These are phyloP conservation scores for Pharmacophagus antenor DNA, from an alignment of 2,888 invertebrate genomes.

Conservation along the genomic window DNA sequence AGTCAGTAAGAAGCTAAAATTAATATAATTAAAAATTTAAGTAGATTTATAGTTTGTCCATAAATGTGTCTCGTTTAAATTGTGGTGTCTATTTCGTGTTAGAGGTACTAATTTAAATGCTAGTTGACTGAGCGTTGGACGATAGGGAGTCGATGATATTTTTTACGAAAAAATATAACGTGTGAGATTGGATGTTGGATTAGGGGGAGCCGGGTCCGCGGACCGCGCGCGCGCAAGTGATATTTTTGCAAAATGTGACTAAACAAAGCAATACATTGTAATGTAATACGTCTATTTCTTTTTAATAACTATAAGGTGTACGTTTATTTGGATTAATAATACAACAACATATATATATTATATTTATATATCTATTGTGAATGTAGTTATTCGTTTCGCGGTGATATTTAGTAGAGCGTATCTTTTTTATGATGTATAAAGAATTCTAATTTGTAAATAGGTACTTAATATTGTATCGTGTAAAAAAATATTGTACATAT, in stretches of 20 bases:
- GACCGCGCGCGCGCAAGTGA: slow-evolving; percentile 71
- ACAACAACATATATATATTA: slow-evolving; percentile 56
- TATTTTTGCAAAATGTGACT: slow-evolving; percentile 86
- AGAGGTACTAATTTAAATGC: slow-evolving; percentile 70
- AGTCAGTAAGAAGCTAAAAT: slow-evolving; percentile 64
- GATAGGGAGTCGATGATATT: slow-evolving; percentile 69
- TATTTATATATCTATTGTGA: slow-evolving; percentile 67
- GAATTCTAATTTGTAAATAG: slow-evolving; percentile 81
- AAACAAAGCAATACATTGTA: slow-evolving; percentile 89
- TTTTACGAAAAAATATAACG: slow-evolving; percentile 65
- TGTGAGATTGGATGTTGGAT: slow-evolving; percentile 40
- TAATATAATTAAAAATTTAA: slow-evolving; percentile 58
- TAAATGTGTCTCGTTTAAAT: slow-evolving; percentile 78
- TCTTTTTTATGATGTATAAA: slow-evolving; percentile 80
- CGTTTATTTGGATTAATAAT: slow-evolving; percentile 65
- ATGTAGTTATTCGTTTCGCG: slow-evolving; percentile 79
- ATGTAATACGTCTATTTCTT: slow-evolving; percentile 83
- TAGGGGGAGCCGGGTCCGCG: slow-evolving; percentile 39
- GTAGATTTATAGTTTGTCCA: slow-evolving; percentile 76
- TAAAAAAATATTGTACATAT: slow-evolving; percentile 81
- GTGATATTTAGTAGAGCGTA: slow-evolving; percentile 77
- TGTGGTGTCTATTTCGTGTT: slow-evolving; percentile 80
- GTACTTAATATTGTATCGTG: slow-evolving; percentile 77
- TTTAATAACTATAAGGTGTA: slow-evolving; percentile 74
- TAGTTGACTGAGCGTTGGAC: slow-evolving; percentile 73